Evolutionary conservation across 2,113 vertebrate species (phyloP).

Genomic region (Cyanistes caeruleus): DNA sequence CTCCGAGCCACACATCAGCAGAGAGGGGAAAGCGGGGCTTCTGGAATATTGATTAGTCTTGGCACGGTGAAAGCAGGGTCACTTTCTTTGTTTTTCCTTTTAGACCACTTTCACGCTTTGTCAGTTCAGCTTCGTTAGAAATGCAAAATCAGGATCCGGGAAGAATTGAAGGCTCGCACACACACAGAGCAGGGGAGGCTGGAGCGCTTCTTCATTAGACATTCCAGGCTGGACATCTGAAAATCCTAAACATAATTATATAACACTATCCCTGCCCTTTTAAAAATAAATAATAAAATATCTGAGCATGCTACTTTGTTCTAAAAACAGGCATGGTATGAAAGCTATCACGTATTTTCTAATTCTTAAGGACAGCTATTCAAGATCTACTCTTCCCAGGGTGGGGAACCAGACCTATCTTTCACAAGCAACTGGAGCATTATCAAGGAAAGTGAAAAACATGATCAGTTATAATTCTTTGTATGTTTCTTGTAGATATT

Average conservation of each 20-base stretch:
- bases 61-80: constrained; percentile 50
- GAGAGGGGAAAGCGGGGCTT: background rate
- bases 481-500: constrained; percentile 41
- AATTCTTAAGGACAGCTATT: background rate
- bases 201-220: background rate
- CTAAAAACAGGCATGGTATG: background rate
- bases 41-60: constrained; percentile 75
- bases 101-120: constrained; percentile 74
- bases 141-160: constrained; percentile 62
- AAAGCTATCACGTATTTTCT: background rate
- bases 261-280: background rate
- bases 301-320: background rate
- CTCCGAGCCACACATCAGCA: background rate
- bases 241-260: constrained; percentile 1
- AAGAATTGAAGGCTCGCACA: background rate
- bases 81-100: constrained; percentile 66
- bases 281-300: background rate
- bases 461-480: background rate
- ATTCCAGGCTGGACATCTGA: background rate
- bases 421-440: constrained; percentile 6
- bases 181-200: background rate
- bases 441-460: constrained; percentile 1
- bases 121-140: constrained; percentile 70
- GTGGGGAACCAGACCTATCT: background rate
- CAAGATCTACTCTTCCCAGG: background rate